phyloP scores from a whole-genome alignment of 2,113 vertebrate species.

The Malurus cyaneus region DNA sequence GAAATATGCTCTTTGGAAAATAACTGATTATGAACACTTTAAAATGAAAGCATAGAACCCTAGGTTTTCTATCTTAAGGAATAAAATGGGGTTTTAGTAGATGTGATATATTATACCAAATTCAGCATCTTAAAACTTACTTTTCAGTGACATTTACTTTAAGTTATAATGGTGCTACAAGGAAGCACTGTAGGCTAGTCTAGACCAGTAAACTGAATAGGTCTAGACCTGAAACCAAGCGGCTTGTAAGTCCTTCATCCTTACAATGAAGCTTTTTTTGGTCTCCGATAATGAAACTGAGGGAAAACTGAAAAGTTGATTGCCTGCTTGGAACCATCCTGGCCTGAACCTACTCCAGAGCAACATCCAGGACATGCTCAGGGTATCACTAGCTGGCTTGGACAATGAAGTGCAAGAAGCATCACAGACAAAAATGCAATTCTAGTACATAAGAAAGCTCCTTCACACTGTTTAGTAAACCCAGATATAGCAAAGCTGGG shows the following conservation, averaged over 20 bases:
- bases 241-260: background rate
- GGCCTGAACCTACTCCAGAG: background rate
- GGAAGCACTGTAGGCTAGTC: background rate
- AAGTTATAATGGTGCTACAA: background rate
- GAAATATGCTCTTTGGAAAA: background rate
- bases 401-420: background rate
- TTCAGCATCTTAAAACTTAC: background rate
- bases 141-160: background rate
- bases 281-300: background rate
- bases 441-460: background rate
- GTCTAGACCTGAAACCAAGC: background rate
- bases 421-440: background rate
- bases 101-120: background rate
- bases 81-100: background rate
- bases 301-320: background rate
- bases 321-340: background rate
- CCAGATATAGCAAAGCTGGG: background rate
- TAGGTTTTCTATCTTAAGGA: background rate
- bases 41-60: background rate
- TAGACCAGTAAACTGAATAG: background rate
- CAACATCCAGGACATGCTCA: rapidly evolving
- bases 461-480: background rate
- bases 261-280: background rate
- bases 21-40: background rate
- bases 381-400: background rate